phyloP scores from a whole-genome alignment of 2,113 vertebrate genomes.

The Cavia porcellus region DNA sequence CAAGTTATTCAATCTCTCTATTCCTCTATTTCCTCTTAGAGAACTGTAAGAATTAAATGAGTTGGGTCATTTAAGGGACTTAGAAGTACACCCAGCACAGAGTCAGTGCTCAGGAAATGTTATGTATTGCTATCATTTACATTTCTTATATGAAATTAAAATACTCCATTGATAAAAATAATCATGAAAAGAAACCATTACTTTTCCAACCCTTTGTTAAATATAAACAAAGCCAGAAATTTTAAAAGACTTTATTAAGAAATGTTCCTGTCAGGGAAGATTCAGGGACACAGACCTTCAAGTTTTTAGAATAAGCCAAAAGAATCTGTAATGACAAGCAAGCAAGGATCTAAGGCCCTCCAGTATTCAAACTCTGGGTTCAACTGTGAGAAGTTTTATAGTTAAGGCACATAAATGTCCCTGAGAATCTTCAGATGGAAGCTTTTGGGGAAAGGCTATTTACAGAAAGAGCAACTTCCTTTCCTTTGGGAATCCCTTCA shows the following conservation, averaged over 20 bases:
- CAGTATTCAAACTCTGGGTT: background rate
- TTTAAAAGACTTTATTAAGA: conserved; percentile 31
- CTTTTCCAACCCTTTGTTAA: conserved; percentile 30
- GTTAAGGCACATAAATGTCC: background rate
- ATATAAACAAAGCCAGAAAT: background rate
- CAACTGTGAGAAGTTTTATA: background rate
- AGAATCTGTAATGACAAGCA: background rate
- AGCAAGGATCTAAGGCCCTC: background rate
- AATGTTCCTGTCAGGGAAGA: background rate
- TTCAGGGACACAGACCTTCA: background rate
- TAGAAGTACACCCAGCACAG: background rate
- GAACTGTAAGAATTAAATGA: background rate
- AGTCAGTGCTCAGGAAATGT: background rate
- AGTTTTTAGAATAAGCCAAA: background rate
- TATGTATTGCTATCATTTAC: background rate
- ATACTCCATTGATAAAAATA: conserved; percentile 19
- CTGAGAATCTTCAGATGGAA: background rate
- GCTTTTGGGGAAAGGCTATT: background rate
- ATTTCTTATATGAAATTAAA: conserved; percentile 31
- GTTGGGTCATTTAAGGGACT: background rate
- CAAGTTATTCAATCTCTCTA: background rate
- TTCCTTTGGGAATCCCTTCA: background rate
- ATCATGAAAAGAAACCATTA: conserved; percentile 31
- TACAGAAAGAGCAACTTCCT: background rate
- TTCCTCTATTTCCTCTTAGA: conserved; percentile 28